Evolutionary conservation across 2,797 vertebrate genomes (phyloP).

Genomic region (Gobio occitaniae): DNA sequence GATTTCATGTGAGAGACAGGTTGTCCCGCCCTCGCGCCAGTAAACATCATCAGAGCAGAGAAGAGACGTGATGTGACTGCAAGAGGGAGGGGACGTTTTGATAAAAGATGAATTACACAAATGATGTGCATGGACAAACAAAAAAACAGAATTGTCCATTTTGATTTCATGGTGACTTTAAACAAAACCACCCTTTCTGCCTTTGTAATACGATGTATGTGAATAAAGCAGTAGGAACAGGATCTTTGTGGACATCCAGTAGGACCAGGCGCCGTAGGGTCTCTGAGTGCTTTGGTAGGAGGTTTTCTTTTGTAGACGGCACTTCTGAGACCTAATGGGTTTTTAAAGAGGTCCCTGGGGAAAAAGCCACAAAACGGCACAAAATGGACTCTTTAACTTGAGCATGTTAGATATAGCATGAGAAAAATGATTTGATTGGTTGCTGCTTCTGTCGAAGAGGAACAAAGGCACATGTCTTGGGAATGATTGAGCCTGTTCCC

Average conservation of each 20-base stretch:
- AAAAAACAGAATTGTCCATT: background rate
- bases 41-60: background rate
- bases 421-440: background rate
- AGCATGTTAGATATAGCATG: background rate
- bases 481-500: background rate
- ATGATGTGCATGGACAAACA: background rate
- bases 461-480: background rate
- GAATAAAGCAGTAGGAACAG: background rate
- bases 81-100: background rate
- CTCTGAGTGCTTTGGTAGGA: background rate
- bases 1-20: background rate
- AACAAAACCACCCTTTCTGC: background rate
- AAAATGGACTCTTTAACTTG: background rate
- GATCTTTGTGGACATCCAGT: conserved; percentile 2
- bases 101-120: background rate
- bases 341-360: conserved; percentile 2
- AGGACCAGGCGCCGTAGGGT: background rate
- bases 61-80: background rate
- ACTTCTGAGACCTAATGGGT: conserved; percentile 20
- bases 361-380: background rate
- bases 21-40: background rate
- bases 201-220: background rate
- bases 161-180: background rate
- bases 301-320: conserved; percentile 19
- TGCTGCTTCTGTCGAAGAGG: background rate